These are phyloP conservation scores for Phalacrocorax carbo DNA, from an alignment of 2,113 vertebrate genomes.

Conservation along the genomic window DNA sequence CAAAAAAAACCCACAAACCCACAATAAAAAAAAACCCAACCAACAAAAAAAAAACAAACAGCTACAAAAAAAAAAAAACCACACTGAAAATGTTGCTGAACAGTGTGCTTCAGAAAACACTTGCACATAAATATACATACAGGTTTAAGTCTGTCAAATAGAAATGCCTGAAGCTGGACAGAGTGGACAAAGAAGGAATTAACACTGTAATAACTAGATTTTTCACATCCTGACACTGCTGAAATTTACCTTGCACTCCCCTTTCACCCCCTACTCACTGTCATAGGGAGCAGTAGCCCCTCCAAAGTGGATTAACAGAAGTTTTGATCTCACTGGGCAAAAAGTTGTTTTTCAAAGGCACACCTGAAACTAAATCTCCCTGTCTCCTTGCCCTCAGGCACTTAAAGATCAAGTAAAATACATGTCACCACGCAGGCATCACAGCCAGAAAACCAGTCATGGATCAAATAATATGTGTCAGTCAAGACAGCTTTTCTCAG, in stretches of 20 bases:
- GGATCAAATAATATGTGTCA: not conserved
- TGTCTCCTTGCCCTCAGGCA: not conserved
- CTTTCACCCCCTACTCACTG: fast-evolving
- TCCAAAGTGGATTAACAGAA: not conserved
- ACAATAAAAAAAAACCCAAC: not conserved
- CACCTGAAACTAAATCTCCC: not conserved
- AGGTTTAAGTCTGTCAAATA: not conserved
- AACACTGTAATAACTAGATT: not conserved
- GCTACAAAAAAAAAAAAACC: not conserved
- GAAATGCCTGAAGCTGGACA: not conserved
- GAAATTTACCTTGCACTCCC: not conserved
- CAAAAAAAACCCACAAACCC: not conserved
- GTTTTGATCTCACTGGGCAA: not conserved
- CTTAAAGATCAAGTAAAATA: not conserved
- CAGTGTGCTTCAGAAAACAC: not conserved
- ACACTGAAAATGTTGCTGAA: not conserved
- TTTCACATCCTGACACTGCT: not conserved
- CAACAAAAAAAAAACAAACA: too few relatives aligned
- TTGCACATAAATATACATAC: not conserved
- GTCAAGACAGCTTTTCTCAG: not conserved
- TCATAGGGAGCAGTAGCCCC: not conserved
- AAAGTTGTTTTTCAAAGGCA: not conserved
- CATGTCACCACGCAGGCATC: not conserved
- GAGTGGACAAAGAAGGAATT: not conserved
- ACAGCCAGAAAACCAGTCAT: not conserved